phyloP scores from a whole-genome alignment of 2,888 invertebrate species.

The Eilema caniola region DNA sequence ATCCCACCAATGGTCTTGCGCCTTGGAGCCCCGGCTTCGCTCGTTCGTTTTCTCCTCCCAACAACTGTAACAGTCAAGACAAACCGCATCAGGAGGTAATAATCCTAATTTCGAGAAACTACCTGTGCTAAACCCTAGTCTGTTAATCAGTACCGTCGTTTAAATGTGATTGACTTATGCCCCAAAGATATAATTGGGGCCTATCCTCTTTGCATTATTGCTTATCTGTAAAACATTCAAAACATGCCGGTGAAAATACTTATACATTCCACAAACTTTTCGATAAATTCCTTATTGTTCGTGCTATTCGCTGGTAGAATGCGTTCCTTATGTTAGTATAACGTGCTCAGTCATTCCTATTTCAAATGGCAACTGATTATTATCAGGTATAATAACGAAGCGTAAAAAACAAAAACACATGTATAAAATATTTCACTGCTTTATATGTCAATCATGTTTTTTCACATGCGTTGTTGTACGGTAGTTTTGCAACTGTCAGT shows the following conservation, averaged over 20 bases:
- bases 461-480: background rate
- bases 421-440: background rate
- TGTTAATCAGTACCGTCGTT: too few species aligned
- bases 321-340: background rate
- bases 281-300: background rate
- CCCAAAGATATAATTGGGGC: background rate
- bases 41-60: too few species aligned
- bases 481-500: slow-evolving; percentile 1
- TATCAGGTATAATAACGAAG: background rate
- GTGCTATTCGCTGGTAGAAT: background rate
- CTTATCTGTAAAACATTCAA: background rate
- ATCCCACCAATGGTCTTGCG: background rate
- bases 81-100: too few species aligned
- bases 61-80: too few species aligned
- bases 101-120: background rate
- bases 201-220: background rate
- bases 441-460: slow-evolving; percentile 4
- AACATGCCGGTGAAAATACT: background rate
- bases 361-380: background rate
- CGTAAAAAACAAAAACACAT: background rate
- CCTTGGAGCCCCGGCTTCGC: too few species aligned
- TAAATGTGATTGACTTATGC: too few species aligned
- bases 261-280: background rate
- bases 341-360: background rate
- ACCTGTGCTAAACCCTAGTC: background rate